Conservation (phyloP, 2,888 invertebrate species). For the Epinotia bilunana region DNA sequence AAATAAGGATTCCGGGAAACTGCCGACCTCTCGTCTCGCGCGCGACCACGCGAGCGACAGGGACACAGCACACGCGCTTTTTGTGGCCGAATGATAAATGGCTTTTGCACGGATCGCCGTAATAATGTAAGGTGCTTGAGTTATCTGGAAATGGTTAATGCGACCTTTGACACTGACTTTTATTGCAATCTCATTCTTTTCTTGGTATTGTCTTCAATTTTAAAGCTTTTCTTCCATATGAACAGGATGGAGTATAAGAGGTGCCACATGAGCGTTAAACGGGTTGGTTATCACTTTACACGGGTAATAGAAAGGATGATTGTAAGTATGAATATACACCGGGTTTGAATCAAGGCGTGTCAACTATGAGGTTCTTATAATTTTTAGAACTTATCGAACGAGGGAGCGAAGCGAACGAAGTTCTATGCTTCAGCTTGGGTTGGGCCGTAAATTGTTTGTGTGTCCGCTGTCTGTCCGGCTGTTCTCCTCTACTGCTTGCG, state of each 20-base stretch:
- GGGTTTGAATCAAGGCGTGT: background rate
- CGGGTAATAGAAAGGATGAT: conserved; percentile 6
- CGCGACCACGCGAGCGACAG: conserved; percentile 57
- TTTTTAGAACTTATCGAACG: background rate
- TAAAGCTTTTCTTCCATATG: conserved; percentile 10
- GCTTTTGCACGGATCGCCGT: conserved; percentile 42
- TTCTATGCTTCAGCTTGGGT: no score
- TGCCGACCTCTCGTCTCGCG: conserved; percentile 66
- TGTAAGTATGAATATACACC: conserved; percentile 1
- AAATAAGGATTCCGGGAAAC: conserved; percentile 80
- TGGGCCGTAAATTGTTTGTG: no score
- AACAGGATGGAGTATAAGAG: background rate
- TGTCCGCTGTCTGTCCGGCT: no score
- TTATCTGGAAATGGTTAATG: conserved; percentile 39
- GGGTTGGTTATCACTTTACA: background rate
- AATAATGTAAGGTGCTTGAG: conserved; percentile 40
- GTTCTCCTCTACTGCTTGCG: no score
- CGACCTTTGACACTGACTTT: conserved; percentile 42
- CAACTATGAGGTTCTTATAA: background rate
- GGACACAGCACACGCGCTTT: conserved; percentile 54
- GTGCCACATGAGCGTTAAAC: conserved; percentile 1
- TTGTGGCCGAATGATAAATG: conserved; percentile 43
- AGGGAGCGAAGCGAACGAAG: no score
- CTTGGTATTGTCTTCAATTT: conserved; percentile 34
- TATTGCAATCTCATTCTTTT: conserved; percentile 36